Base-by-base conservation (phyloP, 2,888 invertebrate genomes). In the Cordilura impudica region DNA sequence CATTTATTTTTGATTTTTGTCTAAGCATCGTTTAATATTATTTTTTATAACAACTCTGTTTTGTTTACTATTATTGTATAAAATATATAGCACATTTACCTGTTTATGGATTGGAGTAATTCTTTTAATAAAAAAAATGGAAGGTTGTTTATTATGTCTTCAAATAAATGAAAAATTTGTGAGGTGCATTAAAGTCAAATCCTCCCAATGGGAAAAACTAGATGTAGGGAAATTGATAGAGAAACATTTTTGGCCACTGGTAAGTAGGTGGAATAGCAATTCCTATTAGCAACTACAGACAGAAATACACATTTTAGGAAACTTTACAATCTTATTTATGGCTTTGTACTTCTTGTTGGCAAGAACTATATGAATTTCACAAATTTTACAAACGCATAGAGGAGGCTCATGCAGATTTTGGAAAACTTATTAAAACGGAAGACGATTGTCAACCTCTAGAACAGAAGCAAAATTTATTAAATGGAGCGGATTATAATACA, bases 291-390 rank as follows among this genome's bases (percentile, higher is more conserved):
- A 12, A 53, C n/a, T 4, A 53, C 12, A 53, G n/a, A 53, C 21
- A 53, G 7, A 53, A 53, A 53, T 51, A 58, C 18, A 10, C 18
- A 12, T 8, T 61, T 45, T 53, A 78, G 72, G 63, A 56, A 39
- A 63, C 56, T 7, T 43, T 58, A 18, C 19, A 70, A 10, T 35
- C n/a, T n/a, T 18, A 1, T 14, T 65, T 74, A 1, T 81, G 82
- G 21, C 82, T 87, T 12, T 87, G 87, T 71, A 72, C 69, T 7
- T 56, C 83, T 0, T 87, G 87, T 61, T 87, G 87, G 87, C 72
- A 83, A 10, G 82, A 78, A 29, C 78, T 87, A 2, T 78, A 81
- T 8, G 82, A 72, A 23, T 87, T 87, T 45, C 83, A 87, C 63
- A 81, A 81, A 31, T 85, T 87, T 47, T 84, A 87, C 35, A 78